Evolutionary conservation across 2,888 invertebrate genomes (phyloP), one percentile per base, ranked within the genome.

Genomic region (Drosophila rellima): DNA sequence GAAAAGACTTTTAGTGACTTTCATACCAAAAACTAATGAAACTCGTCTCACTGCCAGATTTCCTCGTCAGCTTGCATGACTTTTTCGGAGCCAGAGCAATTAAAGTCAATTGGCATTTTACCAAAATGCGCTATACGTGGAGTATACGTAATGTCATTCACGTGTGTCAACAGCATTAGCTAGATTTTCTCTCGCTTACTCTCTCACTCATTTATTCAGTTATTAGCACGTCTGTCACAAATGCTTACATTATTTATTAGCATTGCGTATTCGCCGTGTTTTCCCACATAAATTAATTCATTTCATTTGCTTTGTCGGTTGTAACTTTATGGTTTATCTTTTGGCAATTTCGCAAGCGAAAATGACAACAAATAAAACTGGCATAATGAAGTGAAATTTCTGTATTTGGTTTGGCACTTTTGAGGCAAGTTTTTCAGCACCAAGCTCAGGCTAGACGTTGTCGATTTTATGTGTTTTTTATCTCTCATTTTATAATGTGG

Each of bases 71-170:
- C n/a, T n/a, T n/a, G n/a, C n/a, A n/a, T n/a, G n/a, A n/a, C 45
- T 45, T 29, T 73, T 82, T 78, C 51, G 62, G 75, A 82, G 74
- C 55, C 66, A 61, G 50, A 70, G 85, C 82, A 89, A 87, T 86
- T 86, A 86, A 86, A 89, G 80, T 75, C 88, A 89, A 89, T 89
- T 89, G 89, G 87, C 81, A 88, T 77, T 87, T 81, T 81, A 75
- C 79, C 81, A 81, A 85, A 84, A 85, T 81, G 61, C 70, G 72
- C 75, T 69, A 55, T 69, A 72, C 79, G 74, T 77, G 77, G 68
- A 80, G 88, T 87, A 81, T 81, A 79, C 74, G 72, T 74, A 74
- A 83, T 83, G 71, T 44, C 51, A 71, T 20, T 66, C 48, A 48
- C 26, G 48, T 42, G 54, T 74, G 84, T 71, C 71, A 81, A 76